Base-by-base conservation (phyloP, 2,797 vertebrate species). In the Orestias chungarensis region DNA sequence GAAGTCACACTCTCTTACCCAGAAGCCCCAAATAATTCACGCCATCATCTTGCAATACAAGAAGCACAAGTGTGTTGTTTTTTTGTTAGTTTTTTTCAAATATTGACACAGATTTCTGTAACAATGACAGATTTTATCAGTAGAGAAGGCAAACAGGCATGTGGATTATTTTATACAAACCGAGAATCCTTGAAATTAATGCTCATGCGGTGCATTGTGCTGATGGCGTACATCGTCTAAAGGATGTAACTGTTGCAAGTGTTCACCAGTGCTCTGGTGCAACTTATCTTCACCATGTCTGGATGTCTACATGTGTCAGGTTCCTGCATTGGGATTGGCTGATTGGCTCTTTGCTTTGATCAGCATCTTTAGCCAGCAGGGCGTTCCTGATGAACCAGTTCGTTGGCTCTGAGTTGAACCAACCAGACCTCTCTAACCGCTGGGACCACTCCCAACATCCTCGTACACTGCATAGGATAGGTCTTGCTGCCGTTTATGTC, bases 1-100 rank as follows among this genome's bases (percentile, higher is more conserved):
- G 42, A 68, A 76, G 20, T 43, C 75, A 82, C 76, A 73, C 74
- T 42, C 20, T 64, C 78, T 67, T 31, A 38, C 83, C 70, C 77
- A 70, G 71, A 66, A 73, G 73, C 85, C 82, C 86, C 74, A 73
- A 87, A 82, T 89, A 89, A 89, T 90, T 90, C 87, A 89, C 89
- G 89, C 88, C 71, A 49, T 76, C 66, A 27, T 23, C 66, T n/a
- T 49, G 46, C 49, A 73, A 72, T 85, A 70, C 44, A 27, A 4
- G 33, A 80, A 68, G 50, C 59, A 27, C 59, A 38, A 3, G 73
- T 43, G 42, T 38, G 10, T 68, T 31, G n/a, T n/a, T n/a, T n/a
- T n/a, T n/a, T n/a, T n/a, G n/a, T n/a, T n/a, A n/a, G n/a, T n/a
- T 64, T 33, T 74, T 52, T 54, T 35, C 72, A 49, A 59, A 68